These are phyloP conservation scores for Glossophaga mutica DNA, from an alignment of 2,797 vertebrate species.

Conservation along the genomic window DNA sequence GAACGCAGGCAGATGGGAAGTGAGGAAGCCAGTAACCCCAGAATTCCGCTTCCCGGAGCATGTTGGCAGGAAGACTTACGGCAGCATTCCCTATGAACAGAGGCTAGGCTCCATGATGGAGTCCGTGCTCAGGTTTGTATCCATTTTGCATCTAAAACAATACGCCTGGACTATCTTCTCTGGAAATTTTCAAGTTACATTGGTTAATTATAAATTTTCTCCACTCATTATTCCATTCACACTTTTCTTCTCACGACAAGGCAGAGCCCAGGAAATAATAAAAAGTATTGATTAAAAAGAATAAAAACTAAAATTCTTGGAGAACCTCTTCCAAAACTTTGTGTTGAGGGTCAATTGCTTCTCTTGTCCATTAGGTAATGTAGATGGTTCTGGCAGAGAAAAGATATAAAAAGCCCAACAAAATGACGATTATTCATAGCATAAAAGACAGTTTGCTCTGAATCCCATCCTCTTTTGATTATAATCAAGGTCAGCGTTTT, in stretches of 20 bases:
- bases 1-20: neutral
- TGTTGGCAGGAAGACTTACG: neutral
- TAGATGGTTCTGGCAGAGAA: conserved; percentile 20
- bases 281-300: neutral
- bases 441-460: conserved; percentile 39
- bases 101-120: neutral
- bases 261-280: neutral
- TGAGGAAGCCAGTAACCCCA: neutral
- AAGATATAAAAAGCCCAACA: neutral
- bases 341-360: neutral
- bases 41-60: neutral
- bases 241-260: neutral
- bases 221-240: neutral
- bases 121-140: neutral
- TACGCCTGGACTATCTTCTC: neutral
- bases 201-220: neutral
- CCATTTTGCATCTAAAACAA: neutral
- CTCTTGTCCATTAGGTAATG: neutral
- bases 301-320: neutral
- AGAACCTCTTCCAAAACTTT: conserved; percentile 20
- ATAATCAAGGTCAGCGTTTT: conserved; percentile 44
- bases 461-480: conserved; percentile 54
- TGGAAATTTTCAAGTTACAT: neutral
- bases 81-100: neutral
- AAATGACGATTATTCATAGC: neutral